Evolutionary conservation across 2,888 invertebrate species (phyloP), one percentile per base, ranked within the genome.

Genomic region (Aphelenchoides bicaudatus): DNA sequence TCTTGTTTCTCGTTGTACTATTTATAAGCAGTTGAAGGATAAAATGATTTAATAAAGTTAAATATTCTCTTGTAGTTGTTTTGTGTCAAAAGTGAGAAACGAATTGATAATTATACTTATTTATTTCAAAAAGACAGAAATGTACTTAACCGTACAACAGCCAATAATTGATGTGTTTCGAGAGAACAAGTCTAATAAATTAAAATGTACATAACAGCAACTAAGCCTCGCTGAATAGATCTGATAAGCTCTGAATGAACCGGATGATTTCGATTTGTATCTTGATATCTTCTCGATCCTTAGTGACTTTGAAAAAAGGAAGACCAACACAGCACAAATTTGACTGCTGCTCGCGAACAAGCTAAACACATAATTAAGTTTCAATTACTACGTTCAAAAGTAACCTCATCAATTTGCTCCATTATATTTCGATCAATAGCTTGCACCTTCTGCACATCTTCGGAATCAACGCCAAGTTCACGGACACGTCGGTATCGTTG

Each of bases 331-430:
- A 51, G 25, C 52, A 27, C 19, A 51, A 37, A 3, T 51, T 51
- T n/a, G 52, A 51, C 25, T 51, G 52, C 37, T 51, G 52, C 21
- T 51, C 52, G 13, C 19, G 16, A 39, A 51, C 52, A 25, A 51
- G 21, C 52, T 51, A 27, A 2, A 51, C 37, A 13, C 28, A 19
- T 46, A 19, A 37, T 37, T 16, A 37, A 19, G 38, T 37, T 37
- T 37, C 38, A 19, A 37, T 37, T 37, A 19, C 16, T 16, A 37
- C 16, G 19, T 37, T n/a, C n/a, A 37, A 37, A 21, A 6, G 23
- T 23, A 34, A 51, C 52, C 52, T 37, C 38, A 30, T 51, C 52
- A 8, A 51, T 37, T 4, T 51, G 37, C 19, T 13, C 52, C 30
- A 51, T 43, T 2, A 51, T 51, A 3, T 51, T 21, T 30, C 38